A percentile compares a stretch with the other conserved stretches of the same genome.
These are phyloP conservation scores for Didymodactylos carnosus DNA, from an alignment of 2,888 invertebrate species.

Conservation along the genomic window DNA sequence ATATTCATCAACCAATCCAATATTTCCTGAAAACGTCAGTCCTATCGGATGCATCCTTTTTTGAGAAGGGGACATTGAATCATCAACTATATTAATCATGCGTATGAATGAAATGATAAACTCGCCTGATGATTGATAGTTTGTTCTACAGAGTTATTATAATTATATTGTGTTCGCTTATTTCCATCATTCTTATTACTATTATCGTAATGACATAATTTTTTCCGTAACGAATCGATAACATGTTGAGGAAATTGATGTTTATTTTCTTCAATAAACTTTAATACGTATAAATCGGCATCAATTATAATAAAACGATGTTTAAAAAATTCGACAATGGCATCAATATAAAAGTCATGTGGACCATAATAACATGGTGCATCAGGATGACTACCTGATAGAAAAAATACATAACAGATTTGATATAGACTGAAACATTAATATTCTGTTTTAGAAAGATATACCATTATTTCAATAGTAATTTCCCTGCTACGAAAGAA, in stretches of 20 bases:
- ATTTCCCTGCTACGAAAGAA: no score
- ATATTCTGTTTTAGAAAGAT: no score
- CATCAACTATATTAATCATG: no score
- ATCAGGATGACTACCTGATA: conserved; percentile 36
- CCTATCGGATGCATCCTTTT: no score
- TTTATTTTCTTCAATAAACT: conserved; percentile 39
- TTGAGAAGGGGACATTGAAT: no score
- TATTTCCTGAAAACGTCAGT: no score
- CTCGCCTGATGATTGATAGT: no score
- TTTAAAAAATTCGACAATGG: conserved; percentile 49
- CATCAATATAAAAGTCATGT: conserved; percentile 57
- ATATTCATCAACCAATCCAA: no score
- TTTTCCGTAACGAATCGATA: conserved; percentile 2
- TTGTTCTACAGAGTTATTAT: no score
- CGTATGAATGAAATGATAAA: no score
- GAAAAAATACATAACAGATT: not conserved
- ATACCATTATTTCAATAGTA: no score
- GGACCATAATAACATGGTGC: conserved; percentile 57
- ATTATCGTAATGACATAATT: not conserved
- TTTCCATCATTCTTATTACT: not conserved
- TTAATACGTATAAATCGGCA: conserved; percentile 64
- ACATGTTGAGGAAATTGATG: conserved; percentile 25
- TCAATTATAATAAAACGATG: conserved; percentile 57
- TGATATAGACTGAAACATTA: not conserved
- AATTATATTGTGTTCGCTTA: no score